Percentiles rank a stretch among this genome's conserved stretches.
These are phyloP conservation scores for Apodemia hepburni DNA, from an alignment of 2,888 invertebrate genomes.

Conservation along the genomic window DNA sequence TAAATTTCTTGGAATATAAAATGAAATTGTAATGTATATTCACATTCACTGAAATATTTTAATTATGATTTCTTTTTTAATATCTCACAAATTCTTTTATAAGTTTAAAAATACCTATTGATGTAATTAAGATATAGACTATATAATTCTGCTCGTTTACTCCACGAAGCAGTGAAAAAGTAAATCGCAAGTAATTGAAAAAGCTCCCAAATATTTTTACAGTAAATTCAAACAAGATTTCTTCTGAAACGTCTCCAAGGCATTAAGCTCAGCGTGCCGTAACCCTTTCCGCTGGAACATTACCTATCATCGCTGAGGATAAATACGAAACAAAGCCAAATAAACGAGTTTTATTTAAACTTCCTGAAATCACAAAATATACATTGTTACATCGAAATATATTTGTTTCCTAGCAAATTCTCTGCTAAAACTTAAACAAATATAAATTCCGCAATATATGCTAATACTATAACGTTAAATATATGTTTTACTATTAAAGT, in stretches of 20 bases:
- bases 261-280: conserved; percentile 8
- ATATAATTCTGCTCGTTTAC: background rate
- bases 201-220: conserved; percentile 2
- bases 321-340: conserved; percentile 21
- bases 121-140: background rate
- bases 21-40: too few relatives aligned
- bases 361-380: conserved; percentile 9
- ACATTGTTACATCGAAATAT: conserved; percentile 17
- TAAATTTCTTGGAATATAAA: too few relatives aligned
- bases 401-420: conserved; percentile 12
- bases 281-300: conserved; percentile 16
- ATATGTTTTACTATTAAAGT: conserved; percentile 6
- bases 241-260: conserved; percentile 11
- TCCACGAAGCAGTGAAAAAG: background rate
- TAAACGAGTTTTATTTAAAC: conserved; percentile 19
- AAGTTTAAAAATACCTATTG: too few relatives aligned
- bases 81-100: too few relatives aligned
- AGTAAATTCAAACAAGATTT: conserved; percentile 17
- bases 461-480: background rate
- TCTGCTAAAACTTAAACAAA: conserved; percentile 2
- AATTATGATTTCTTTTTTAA: too few relatives aligned
- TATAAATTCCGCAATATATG: conserved; percentile 3
- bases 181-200: conserved; percentile 28
- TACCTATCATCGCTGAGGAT: conserved; percentile 14
- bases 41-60: too few relatives aligned